Evolutionary conservation across 2,888 invertebrate species (phyloP).

Genomic region (Margaritifera margaritifera): DNA sequence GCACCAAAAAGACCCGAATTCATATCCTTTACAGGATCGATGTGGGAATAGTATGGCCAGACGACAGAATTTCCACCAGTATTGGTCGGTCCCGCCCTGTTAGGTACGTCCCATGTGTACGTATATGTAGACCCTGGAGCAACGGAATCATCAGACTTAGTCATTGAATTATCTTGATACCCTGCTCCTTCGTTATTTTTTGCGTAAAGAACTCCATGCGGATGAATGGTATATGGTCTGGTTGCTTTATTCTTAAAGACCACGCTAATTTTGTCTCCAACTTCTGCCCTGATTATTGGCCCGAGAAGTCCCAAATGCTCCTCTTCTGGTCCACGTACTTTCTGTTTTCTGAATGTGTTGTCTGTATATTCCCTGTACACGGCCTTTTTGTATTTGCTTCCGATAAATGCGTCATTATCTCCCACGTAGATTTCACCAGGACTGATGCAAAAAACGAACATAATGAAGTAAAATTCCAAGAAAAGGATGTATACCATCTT

Average conservation of each 20-base stretch:
- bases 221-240: conserved; percentile 42
- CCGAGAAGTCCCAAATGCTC: conserved; percentile 42
- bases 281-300: conserved; percentile 55
- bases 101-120: conserved; percentile 48
- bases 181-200: conserved; percentile 33
- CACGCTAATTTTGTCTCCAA: conserved; percentile 48
- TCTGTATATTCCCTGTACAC: conserved; percentile 39
- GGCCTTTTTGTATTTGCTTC: conserved; percentile 38
- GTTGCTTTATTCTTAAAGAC: conserved; percentile 48
- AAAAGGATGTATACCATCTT: too few species aligned
- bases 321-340: conserved; percentile 11
- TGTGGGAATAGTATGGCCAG: conserved; percentile 45
- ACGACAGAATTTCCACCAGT: conserved; percentile 48
- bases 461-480: background rate
- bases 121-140: conserved; percentile 25
- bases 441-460: conserved; percentile 12
- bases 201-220: conserved; percentile 40
- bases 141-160: conserved; percentile 2
- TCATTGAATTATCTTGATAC: conserved; percentile 10
- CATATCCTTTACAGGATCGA: conserved; percentile 40
- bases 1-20: conserved; percentile 46
- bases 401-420: conserved; percentile 26
- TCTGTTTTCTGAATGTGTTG: conserved; percentile 21
- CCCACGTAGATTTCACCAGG: conserved; percentile 26
- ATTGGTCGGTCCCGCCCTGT: conserved; percentile 40